These are phyloP conservation scores for Schizaphis graminum DNA, from an alignment of 2,888 invertebrate species.

Conservation along the genomic window DNA sequence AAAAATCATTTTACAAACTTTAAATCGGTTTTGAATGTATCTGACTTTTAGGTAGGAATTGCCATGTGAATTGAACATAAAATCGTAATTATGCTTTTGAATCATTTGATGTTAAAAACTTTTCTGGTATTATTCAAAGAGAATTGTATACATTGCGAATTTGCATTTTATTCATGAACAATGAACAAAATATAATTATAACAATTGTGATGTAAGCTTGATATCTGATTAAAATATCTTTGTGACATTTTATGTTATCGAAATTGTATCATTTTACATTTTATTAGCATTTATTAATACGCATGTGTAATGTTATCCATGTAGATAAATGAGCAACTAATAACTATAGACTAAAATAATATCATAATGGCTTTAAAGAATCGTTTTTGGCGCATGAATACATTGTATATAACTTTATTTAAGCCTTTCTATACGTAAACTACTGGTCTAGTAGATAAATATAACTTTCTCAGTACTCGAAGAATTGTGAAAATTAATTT, in stretches of 20 bases:
- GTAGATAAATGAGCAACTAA: background rate
- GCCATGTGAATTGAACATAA: background rate
- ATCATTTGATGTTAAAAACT: background rate
- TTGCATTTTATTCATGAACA: background rate
- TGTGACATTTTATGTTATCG: background rate
- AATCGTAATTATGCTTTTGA: background rate
- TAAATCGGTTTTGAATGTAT: background rate
- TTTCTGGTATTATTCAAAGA: background rate
- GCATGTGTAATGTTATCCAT: background rate
- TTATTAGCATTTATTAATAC: background rate
- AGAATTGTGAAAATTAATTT: background rate
- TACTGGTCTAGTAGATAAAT: background rate
- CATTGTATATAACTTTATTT: background rate
- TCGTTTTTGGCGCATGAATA: background rate
- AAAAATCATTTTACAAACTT: background rate
- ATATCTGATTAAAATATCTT: slow-evolving; percentile 14
- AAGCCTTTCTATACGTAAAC: background rate
- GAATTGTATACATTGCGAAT: background rate
- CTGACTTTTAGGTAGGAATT: background rate
- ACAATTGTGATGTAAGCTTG: background rate
- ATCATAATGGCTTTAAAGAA: background rate
- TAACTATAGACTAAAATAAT: background rate
- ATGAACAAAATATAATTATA: background rate
- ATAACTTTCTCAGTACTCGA: background rate
- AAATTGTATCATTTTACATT: background rate